Base-by-base conservation (phyloP, 2,888 invertebrate species). In the Drosophila pseudotalamancana region DNA sequence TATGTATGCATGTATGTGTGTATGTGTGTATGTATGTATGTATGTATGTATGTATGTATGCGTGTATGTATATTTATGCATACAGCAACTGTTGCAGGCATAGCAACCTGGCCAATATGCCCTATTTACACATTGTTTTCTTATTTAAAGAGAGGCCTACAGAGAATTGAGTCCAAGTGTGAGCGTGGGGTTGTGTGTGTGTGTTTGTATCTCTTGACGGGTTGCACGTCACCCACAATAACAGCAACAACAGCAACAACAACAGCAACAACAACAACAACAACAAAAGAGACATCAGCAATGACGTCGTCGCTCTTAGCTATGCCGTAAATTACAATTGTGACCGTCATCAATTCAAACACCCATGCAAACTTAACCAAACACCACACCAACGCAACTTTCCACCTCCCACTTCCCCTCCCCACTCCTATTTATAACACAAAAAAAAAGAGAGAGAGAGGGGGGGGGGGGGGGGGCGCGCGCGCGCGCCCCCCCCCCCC, bases 271-370 rank as follows among this genome's bases (percentile, higher is more conserved):
- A 32, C 8, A 21, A 25, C 25, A 25, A 29, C 6, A 31, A n/a
- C 12, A 12, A 32, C 32, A 12, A 6, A 12, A 23, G 8, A 12
- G 29, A 34, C 19, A 34, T 37, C 4, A 21, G 39, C 45, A 34
- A 37, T 63, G 53, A 63, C 50, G 68, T 39, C 51, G 73, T 50
- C 39, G 62, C 54, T 48, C 16, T 27, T 35, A 72, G 63, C 67
- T 40, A 49, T 39, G 29, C 31, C 35, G 61, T 61, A 35, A 55
- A 55, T 71, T 56, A 50, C 46, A 50, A 48, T 56, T 66, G 61
- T 61, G 66, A 66, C 54, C 72, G 70, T 72, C 70, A 72, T 71
- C 61, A 72, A 71, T 66, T 66, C 37, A 45, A 50, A 54, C 34
- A 29, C n/a, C 19, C 54, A 19, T 46, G 21, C 54, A 45, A 62